These are phyloP conservation scores for Myxocyprinus asiaticus DNA, from an alignment of 2,113 vertebrate genomes.

Conservation along the genomic window DNA sequence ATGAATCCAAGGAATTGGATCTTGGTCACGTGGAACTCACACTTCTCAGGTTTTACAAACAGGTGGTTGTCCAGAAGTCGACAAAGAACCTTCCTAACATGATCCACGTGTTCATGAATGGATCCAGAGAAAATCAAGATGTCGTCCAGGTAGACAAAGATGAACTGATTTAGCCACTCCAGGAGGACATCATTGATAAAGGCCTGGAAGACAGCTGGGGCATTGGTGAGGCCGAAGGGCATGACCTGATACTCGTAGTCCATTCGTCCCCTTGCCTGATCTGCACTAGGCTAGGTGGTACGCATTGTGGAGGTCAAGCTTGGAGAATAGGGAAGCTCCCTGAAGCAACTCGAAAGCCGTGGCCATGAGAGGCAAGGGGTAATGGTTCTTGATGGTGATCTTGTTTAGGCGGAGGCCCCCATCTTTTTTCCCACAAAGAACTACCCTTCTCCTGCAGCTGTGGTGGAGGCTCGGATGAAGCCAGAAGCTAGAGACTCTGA, in stretches of 20 bases:
- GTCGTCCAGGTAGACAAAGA: neutral
- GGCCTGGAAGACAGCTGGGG: neutral
- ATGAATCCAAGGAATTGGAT: too few species aligned
- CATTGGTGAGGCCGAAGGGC: too few species aligned
- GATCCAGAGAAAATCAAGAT: neutral
- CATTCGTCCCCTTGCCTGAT: neutral
- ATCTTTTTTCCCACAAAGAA: conserved; percentile 12
- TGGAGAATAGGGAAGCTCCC: neutral
- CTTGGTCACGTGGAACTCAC: neutral
- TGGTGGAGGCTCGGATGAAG: neutral
- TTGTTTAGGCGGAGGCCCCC: neutral
- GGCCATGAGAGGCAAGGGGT: neutral
- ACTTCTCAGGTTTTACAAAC: neutral
- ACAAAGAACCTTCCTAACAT: neutral
- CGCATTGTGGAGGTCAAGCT: neutral
- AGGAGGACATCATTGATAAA: neutral
- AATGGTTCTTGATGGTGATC: neutral
- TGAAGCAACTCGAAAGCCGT: neutral
- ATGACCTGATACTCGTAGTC: neutral
- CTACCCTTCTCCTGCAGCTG: neutral
- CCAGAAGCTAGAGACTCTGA: neutral
- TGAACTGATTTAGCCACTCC: neutral
- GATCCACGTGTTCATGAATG: neutral
- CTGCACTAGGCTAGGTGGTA: neutral
- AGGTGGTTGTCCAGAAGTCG: neutral